A percentile compares a stretch with the other conserved stretches of the same genome.
Conservation (phyloP, 2,113 vertebrate genomes). For the Daphoenositta chrysoptera region DNA sequence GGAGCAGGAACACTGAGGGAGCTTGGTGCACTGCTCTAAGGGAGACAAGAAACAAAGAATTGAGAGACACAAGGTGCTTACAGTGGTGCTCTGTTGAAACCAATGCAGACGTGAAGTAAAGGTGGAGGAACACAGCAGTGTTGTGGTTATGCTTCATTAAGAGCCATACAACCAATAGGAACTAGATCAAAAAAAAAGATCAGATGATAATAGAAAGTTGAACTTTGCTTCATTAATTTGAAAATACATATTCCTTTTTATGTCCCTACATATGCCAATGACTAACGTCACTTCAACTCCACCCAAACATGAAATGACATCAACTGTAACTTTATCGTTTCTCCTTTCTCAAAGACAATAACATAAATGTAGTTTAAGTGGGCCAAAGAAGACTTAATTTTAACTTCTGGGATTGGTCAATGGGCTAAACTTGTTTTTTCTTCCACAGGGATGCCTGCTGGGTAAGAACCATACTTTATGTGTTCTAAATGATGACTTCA, state of each 20-base stretch:
- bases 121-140: too few relatives aligned
- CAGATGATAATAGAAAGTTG: background rate
- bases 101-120: background rate
- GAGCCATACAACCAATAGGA: background rate
- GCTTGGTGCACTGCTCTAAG: background rate
- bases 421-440: background rate
- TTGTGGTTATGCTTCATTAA: background rate
- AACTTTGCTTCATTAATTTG: background rate
- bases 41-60: background rate
- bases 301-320: background rate
- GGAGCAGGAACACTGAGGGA: background rate
- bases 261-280: background rate
- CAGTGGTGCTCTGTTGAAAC: background rate
- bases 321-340: background rate
- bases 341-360: background rate
- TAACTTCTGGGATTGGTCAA: background rate
- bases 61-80: background rate
- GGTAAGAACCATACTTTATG: background rate
- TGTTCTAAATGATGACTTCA: background rate
- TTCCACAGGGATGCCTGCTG: background rate
- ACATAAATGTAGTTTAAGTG: background rate
- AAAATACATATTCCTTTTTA: background rate
- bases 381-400: background rate
- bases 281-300: background rate
- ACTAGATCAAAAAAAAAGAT: background rate